These are phyloP conservation scores for Syngnathus acus DNA, from an alignment of 2,797 vertebrate genomes.

Conservation along the genomic window DNA sequence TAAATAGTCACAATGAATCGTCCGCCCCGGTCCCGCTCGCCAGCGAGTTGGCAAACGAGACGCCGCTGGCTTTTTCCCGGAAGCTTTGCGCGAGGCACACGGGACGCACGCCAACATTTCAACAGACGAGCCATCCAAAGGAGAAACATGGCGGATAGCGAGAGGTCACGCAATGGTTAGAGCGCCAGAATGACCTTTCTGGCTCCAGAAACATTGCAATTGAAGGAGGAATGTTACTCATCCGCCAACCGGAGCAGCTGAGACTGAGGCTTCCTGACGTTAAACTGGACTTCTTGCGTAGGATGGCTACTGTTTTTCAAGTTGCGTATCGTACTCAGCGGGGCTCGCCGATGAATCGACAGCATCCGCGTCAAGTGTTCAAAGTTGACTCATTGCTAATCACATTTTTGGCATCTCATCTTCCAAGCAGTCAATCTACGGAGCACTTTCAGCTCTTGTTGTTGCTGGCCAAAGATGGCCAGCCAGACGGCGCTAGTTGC, in stretches of 20 bases:
- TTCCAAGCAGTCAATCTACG: neutral
- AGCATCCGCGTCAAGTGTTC: too few relatives aligned
- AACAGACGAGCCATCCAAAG: conserved; percentile 11
- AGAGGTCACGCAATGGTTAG: conserved; percentile 5
- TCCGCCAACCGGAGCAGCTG: conserved; percentile 2
- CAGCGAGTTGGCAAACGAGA: conserved; percentile 11
- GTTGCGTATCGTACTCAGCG: neutral
- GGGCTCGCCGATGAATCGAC: too few relatives aligned
- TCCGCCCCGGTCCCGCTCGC: neutral
- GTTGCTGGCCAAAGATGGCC: neutral
- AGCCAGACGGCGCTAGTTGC: neutral
- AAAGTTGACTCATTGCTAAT: neutral
- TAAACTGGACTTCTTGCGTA: neutral
- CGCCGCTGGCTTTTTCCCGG: neutral
- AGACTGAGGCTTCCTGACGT: neutral
- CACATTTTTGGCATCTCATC: neutral
- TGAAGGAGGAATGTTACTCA: neutral
- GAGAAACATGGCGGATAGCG: conserved; percentile 4
- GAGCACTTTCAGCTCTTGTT: neutral
- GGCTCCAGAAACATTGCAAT: neutral
- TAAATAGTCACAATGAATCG: conserved; percentile 11
- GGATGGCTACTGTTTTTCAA: neutral
- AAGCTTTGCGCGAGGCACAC: conserved; percentile 2
- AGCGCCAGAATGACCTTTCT: conserved; percentile 6
- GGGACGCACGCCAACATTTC: conserved; percentile 7